phyloP scores from a whole-genome alignment of 1,140 invertebrate genomes.

The Vollenhovia emeryi region DNA sequence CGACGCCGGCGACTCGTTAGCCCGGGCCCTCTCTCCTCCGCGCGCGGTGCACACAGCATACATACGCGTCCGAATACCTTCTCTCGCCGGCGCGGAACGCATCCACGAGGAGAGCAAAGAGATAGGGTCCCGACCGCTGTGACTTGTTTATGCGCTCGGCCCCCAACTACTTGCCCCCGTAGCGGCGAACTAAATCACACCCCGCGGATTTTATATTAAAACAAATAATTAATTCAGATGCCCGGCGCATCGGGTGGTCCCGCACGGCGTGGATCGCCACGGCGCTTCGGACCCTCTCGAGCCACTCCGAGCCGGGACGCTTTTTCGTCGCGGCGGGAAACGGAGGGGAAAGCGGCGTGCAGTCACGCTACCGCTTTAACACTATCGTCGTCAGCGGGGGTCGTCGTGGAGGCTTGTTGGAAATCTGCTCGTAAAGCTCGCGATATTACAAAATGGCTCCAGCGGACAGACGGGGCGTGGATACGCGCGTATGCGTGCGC shows the following conservation, averaged over 20 bases:
- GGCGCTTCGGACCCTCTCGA: slow-evolving; percentile 19
- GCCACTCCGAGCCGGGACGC: slow-evolving; percentile 44
- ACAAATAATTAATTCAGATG: slow-evolving; percentile 85
- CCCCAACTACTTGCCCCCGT: slow-evolving; percentile 76
- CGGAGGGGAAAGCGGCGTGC: slow-evolving; percentile 3
- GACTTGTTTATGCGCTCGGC: slow-evolving; percentile 81
- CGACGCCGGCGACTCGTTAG: slow-evolving; percentile 42
- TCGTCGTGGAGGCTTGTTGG: slow-evolving; percentile 50
- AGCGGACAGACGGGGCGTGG: neutral
- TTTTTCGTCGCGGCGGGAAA: slow-evolving; percentile 51
- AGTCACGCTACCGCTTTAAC: slow-evolving; percentile 71
- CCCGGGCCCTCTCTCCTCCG: neutral
- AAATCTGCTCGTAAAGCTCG: slow-evolving; percentile 53
- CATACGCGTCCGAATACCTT: slow-evolving; percentile 10
- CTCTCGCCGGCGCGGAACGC: slow-evolving; percentile 38
- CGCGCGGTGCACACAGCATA: neutral
- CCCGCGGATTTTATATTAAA: slow-evolving; percentile 85
- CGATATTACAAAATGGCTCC: slow-evolving; percentile 25
- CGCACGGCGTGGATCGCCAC: slow-evolving; percentile 41
- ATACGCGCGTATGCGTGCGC: neutral
- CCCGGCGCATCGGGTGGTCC: slow-evolving; percentile 82
- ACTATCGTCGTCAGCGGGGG: slow-evolving; percentile 66
- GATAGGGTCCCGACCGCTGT: slow-evolving; percentile 45
- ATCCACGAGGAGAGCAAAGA: slow-evolving; percentile 15
- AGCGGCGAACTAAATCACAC: slow-evolving; percentile 83